These are phyloP conservation scores for Troides oblongomaculatus DNA, from an alignment of 2,888 invertebrate genomes.

Conservation along the genomic window DNA sequence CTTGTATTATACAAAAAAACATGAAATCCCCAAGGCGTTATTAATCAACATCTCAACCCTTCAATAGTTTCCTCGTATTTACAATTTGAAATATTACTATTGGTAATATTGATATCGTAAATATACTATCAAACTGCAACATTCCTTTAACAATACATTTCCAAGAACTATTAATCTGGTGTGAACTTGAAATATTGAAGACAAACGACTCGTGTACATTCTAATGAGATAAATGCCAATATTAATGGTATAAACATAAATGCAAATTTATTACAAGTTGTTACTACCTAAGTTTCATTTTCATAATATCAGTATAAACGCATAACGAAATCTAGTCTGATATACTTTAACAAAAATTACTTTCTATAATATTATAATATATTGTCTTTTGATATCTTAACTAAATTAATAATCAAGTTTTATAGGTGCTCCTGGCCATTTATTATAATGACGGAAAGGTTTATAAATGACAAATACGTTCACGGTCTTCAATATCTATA, in stretches of 20 bases:
- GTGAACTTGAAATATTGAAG: constrained; percentile 27
- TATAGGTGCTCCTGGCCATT: constrained; percentile 6
- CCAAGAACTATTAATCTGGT: constrained; percentile 26
- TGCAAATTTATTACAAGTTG: constrained; percentile 16
- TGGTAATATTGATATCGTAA: not conserved
- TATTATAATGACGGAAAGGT: constrained; percentile 12
- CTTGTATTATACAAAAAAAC: not conserved
- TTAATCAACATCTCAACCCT: not conserved
- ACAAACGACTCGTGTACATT: constrained; percentile 25
- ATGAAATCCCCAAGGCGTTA: not conserved
- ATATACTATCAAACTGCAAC: constrained; percentile 7
- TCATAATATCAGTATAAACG: not conserved
- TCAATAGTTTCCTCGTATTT: not conserved
- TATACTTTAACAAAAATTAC: not conserved
- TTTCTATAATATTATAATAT: not conserved
- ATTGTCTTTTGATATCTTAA: not conserved
- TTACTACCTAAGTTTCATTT: not conserved
- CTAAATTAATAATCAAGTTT: not conserved
- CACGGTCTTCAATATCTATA: constrained; percentile 3
- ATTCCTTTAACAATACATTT: constrained; percentile 20
- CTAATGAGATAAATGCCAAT: constrained; percentile 26
- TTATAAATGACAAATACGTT: constrained; percentile 7
- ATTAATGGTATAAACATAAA: constrained; percentile 17
- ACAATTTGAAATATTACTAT: too few species aligned
- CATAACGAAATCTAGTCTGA: not conserved